phyloP scores from a whole-genome alignment of 1,140 invertebrate genomes.

The Leptinotarsa undecemlineata region DNA sequence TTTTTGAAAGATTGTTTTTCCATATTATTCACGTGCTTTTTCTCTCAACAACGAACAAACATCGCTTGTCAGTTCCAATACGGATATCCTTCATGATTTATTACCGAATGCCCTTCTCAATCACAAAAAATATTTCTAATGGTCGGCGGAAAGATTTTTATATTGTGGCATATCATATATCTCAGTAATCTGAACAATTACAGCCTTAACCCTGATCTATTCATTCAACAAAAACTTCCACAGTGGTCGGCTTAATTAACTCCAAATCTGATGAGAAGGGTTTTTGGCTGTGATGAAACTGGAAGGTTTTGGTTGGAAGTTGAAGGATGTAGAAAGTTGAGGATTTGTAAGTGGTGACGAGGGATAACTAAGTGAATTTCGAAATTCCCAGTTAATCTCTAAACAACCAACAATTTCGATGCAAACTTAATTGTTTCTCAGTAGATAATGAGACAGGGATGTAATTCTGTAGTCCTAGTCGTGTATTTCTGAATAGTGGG shows the following conservation, averaged over 20 bases:
- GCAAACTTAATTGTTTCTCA: too few species aligned
- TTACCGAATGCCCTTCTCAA: background rate
- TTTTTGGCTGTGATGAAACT: too few species aligned
- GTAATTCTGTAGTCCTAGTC: too few species aligned
- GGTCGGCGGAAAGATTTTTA: background rate
- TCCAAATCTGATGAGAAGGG: background rate
- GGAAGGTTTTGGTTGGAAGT: too few species aligned
- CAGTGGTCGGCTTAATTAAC: background rate
- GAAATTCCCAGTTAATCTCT: too few species aligned
- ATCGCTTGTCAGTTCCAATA: conserved; percentile 2
- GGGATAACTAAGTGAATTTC: too few species aligned
- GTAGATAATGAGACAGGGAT: too few species aligned
- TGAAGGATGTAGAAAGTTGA: too few species aligned
- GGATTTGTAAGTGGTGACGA: too few species aligned
- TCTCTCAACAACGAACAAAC: background rate
- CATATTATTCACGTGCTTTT: background rate
- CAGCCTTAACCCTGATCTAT: background rate
- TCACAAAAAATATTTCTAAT: background rate
- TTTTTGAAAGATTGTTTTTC: background rate
- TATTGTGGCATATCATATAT: background rate
- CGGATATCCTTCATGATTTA: background rate
- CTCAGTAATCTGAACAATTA: background rate
- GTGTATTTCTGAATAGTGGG: too few species aligned
- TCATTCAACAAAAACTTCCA: background rate
- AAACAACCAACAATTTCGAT: too few species aligned